A percentile compares a stretch with the other conserved stretches of the same genome.
Evolutionary conservation across 2,797 vertebrate genomes (phyloP).

Genomic region (Manis pentadactyla): DNA sequence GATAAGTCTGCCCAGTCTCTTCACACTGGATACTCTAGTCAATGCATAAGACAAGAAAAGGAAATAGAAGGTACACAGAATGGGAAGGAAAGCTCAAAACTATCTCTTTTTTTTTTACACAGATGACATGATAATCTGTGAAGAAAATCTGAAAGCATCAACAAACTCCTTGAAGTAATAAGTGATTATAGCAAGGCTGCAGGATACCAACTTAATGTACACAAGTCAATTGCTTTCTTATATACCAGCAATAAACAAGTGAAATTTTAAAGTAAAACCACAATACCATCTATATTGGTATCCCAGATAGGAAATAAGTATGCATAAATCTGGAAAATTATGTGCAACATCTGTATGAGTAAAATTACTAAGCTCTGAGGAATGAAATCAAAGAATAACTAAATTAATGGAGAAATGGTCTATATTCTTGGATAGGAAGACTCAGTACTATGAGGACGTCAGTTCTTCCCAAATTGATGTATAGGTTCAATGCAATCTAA

Average conservation of each 20-base stretch:
- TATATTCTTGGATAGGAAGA: background rate
- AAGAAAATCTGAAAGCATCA: background rate
- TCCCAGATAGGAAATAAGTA: background rate
- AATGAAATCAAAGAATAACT: background rate
- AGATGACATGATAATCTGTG: background rate
- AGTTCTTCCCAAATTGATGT: background rate
- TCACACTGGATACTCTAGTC: background rate
- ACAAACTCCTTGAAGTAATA: background rate
- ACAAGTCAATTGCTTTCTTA: background rate
- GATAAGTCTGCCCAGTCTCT: background rate
- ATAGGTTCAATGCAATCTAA: background rate
- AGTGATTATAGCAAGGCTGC: background rate
- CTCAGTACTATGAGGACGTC: background rate
- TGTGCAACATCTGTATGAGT: background rate
- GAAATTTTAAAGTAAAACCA: background rate
- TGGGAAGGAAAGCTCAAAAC: background rate
- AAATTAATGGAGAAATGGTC: background rate
- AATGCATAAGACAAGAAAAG: background rate
- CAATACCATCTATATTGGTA: too few species aligned
- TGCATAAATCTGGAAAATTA: background rate
- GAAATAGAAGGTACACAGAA: background rate
- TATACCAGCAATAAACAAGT: background rate
- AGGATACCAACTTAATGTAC: background rate
- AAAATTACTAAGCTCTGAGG: background rate
- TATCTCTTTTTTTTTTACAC: background rate